Conservation (phyloP, 1,140 invertebrate species). For the Drosophila sp. region DNA sequence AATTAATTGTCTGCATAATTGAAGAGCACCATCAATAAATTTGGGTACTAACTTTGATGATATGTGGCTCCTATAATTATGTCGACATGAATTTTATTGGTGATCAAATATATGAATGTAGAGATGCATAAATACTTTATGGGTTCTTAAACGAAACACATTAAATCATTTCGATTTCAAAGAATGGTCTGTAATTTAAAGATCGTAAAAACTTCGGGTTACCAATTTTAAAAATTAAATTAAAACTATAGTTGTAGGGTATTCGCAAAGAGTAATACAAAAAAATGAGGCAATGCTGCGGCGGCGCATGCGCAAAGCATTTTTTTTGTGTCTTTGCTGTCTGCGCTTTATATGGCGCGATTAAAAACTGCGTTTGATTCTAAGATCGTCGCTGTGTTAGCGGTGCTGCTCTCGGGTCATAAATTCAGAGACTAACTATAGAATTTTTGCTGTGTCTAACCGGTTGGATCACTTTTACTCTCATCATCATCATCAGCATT, state of each 20-base stretch:
- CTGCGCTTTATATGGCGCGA: constrained; percentile 52
- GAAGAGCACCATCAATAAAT: no score
- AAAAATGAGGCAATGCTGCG: constrained; percentile 35
- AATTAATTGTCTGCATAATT: no score
- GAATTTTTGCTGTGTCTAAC: constrained; percentile 52
- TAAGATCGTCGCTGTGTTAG: constrained; percentile 55
- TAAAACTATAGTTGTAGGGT: not conserved
- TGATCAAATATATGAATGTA: no score
- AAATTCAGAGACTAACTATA: constrained; percentile 74
- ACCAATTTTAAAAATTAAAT: not conserved
- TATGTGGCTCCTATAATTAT: no score
- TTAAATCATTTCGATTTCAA: no score
- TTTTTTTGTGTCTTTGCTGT: constrained; percentile 28
- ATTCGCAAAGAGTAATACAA: constrained; percentile 21
- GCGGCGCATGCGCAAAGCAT: constrained; percentile 57
- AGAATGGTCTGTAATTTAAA: no score
- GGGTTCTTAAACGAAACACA: no score
- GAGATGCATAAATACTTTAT: no score
- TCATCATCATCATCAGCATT: constrained; percentile 63
- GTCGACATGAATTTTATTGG: no score
- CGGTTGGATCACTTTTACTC: constrained; percentile 79
- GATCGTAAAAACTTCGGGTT: not conserved
- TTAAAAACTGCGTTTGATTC: constrained; percentile 65
- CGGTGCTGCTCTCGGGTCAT: constrained; percentile 49
- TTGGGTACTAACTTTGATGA: no score